A percentile compares a stretch with the other conserved stretches of the same genome.
Conservation (phyloP, 1,140 invertebrate genomes). For the Pentalonia nigronervosa region DNA sequence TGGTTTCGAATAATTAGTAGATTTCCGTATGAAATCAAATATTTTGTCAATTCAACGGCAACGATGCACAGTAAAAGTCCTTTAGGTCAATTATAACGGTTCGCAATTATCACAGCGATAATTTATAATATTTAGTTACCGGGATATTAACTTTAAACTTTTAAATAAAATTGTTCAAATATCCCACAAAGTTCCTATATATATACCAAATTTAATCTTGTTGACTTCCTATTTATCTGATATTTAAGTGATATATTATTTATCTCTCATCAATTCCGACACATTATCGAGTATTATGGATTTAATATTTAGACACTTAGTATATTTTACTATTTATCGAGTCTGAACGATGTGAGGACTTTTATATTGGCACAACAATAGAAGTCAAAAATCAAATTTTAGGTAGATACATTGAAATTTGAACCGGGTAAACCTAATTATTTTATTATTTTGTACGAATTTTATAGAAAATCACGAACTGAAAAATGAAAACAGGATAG, state of each 20-base stretch:
- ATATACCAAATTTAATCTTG: not conserved
- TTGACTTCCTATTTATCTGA: not conserved
- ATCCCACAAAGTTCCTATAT: not conserved
- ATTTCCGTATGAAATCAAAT: not conserved
- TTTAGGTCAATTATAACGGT: not conserved
- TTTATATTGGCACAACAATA: no score
- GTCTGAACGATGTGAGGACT: not conserved
- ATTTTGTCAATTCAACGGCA: not conserved
- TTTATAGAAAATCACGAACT: not conserved
- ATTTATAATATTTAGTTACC: not conserved
- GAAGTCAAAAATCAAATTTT: not conserved
- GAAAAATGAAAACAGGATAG: not conserved
- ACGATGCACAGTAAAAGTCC: not conserved
- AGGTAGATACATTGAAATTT: not conserved
- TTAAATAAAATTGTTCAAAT: not conserved
- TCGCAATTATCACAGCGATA: not conserved
- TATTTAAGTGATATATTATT: no score
- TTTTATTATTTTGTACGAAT: not conserved
- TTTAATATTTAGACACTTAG: not conserved
- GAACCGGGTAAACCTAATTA: not conserved
- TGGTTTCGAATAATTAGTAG: not conserved
- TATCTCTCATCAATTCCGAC: not conserved
- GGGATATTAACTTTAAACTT: not conserved
- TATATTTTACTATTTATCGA: not conserved
- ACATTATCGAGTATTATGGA: not conserved